Conservation (phyloP, 2,888 invertebrate species). For the Ectemnius cavifrons region DNA sequence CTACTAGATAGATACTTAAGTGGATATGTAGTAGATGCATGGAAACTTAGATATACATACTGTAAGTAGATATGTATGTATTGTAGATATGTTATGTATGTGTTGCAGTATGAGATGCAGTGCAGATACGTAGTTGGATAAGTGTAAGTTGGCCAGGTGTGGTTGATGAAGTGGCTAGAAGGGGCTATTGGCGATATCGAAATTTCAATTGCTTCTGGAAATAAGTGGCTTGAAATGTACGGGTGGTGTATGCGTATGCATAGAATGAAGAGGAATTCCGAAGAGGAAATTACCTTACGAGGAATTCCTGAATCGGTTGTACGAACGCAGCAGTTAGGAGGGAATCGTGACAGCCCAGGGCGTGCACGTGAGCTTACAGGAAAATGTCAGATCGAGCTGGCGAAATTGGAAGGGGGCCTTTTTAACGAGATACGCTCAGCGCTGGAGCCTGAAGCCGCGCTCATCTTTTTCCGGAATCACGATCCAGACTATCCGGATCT, state of each 20-base stretch:
- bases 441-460: constrained; percentile 57
- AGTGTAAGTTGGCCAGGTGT: too few relatives aligned
- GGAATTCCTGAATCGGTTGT: constrained; percentile 76
- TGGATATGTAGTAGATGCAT: too few relatives aligned
- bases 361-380: constrained; percentile 77
- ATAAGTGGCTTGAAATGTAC: constrained; percentile 30
- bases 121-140: too few relatives aligned
- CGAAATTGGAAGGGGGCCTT: constrained; percentile 72
- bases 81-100: too few relatives aligned
- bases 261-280: constrained; percentile 70
- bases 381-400: constrained; percentile 77
- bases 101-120: too few relatives aligned
- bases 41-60: too few relatives aligned
- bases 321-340: constrained; percentile 73
- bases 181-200: too few relatives aligned
- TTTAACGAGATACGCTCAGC: constrained; percentile 71
- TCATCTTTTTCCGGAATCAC: constrained; percentile 44
- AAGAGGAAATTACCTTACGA: constrained; percentile 75
- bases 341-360: constrained; percentile 77
- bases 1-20: too few relatives aligned
- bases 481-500: background rate
- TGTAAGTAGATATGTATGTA: too few relatives aligned
- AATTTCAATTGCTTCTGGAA: background rate
- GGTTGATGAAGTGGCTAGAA: too few relatives aligned
- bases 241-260: constrained; percentile 57